Evolutionary conservation across 1,140 invertebrate species (phyloP), one percentile per base, ranked within the genome.

Genomic region (Pristionchus pacificus): DNA sequence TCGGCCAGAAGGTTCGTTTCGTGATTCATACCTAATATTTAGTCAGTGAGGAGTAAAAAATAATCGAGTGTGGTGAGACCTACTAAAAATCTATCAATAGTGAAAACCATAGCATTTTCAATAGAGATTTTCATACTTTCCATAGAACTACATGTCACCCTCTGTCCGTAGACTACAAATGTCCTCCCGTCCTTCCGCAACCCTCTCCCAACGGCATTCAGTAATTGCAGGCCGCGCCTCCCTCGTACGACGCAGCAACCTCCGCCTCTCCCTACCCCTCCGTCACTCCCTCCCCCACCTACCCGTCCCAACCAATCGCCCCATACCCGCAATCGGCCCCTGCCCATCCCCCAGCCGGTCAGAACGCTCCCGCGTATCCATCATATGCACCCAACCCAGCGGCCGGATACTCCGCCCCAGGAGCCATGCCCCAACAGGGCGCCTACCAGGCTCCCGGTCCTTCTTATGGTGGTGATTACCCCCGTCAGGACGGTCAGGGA

Each of bases 301-400:
- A 28, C n/a, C 19, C 28, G 29, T 15, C 29, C 66, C 1, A 6
- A 13, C 25, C 59, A 1, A 10, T 14, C 6, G 60, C 66, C 14
- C 49, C 66, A 10, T 66, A 63, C 27, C 64, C 68, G 2, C 38
- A 49, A 49, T 6, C 38, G 19, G 19, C 38, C 19, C 38, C 38
- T 19, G 38, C 38, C 38, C 38, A 49, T 49, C 38, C 38, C 6
- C 38, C 38, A 6, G 19, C 38, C 19, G 62, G 69, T 10, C 70
- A 72, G 60, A 63, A 66, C 28, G 70, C 70, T 30, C 70, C 70
- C 25, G 63, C 70, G 29, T 73, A 73, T 49, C 71, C 71, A 28
- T 63, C 65, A 2, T 73, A 73, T 49, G 68, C 67, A 6, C 71
- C 71, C 28, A 64, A 61, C 14, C 71, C 68, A 59, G 32, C 66